phyloP scores from a whole-genome alignment of 2,113 vertebrate genomes.

The Pseudonaja textilis region DNA sequence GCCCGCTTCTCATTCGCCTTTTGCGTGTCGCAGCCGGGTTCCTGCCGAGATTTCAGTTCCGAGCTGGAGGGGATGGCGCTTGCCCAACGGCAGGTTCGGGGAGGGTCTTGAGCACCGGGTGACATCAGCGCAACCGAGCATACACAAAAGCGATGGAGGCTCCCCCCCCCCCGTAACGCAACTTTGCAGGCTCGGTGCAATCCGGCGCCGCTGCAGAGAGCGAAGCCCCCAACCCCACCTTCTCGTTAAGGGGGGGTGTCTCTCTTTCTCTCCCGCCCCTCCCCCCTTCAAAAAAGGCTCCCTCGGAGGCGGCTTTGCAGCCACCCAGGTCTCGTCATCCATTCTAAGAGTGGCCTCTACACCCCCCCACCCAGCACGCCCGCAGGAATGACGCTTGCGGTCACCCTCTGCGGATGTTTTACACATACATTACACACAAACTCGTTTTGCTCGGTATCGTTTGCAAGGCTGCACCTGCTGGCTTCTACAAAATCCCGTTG shows the following conservation, averaged over 20 bases:
- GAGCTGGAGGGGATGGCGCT: background rate
- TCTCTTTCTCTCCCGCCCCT: background rate
- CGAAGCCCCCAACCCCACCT: background rate
- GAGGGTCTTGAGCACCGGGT: background rate
- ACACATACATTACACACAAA: too few species aligned
- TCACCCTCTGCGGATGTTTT: background rate
- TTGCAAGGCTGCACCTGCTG: background rate
- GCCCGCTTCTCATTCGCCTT: background rate
- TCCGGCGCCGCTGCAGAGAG: background rate
- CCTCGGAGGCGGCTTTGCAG: background rate
- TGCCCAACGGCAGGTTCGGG: background rate
- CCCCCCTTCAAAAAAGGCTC: background rate
- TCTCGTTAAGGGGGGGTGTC: too few species aligned
- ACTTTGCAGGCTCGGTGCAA: background rate
- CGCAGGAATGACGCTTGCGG: background rate
- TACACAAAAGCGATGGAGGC: background rate
- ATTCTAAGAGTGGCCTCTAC: background rate
- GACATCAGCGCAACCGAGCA: background rate
- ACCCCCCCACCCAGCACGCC: background rate
- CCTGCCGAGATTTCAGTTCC: background rate
- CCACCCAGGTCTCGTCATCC: background rate
- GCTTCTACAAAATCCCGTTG: background rate
- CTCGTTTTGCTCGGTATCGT: background rate
- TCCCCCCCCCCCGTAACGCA: rapidly evolving
- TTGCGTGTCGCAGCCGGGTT: background rate